A percentile compares a stretch with the other conserved stretches of the same genome.
Conservation (phyloP, 2,113 vertebrate genomes). For the Oreochromis aureus region DNA sequence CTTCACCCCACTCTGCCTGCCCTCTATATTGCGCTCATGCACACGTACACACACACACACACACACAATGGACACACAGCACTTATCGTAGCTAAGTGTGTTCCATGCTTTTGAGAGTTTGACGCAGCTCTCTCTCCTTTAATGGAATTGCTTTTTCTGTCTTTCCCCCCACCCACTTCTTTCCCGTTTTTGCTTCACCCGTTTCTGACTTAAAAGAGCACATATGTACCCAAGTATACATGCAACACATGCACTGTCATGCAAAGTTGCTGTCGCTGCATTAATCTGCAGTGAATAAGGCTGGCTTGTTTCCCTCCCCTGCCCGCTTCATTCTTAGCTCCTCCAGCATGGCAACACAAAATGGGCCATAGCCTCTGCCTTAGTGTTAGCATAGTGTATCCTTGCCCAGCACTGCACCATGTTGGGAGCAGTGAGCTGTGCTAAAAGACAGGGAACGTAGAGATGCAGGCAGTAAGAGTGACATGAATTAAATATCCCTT, state of each 20-base stretch:
- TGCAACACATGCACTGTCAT: not conserved
- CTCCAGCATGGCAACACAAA: constrained; percentile 38
- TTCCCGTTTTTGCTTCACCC: not conserved
- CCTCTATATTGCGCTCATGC: not conserved
- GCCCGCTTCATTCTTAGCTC: not conserved
- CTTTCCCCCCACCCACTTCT: not conserved
- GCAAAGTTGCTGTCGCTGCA: not conserved
- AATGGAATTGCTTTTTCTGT: not conserved
- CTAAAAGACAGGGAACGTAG: constrained; percentile 63
- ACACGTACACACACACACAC: not conserved
- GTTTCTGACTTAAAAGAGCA: not conserved
- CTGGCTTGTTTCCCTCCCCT: not conserved
- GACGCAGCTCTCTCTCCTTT: not conserved
- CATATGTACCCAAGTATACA: not conserved
- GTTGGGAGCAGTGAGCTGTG: constrained; percentile 66
- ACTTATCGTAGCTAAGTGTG: not conserved
- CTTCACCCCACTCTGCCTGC: not conserved
- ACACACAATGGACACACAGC: not conserved
- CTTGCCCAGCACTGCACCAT: constrained; percentile 31
- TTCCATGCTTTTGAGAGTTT: not conserved
- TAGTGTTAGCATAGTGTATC: constrained; percentile 11
- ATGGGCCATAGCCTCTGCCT: not conserved
- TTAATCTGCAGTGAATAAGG: constrained; percentile 29
- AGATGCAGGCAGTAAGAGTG: constrained; percentile 53
- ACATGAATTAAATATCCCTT: constrained; percentile 73